Evolutionary conservation across 1,140 invertebrate genomes (phyloP).

Genomic region (Zaprionus camerounensis): DNA sequence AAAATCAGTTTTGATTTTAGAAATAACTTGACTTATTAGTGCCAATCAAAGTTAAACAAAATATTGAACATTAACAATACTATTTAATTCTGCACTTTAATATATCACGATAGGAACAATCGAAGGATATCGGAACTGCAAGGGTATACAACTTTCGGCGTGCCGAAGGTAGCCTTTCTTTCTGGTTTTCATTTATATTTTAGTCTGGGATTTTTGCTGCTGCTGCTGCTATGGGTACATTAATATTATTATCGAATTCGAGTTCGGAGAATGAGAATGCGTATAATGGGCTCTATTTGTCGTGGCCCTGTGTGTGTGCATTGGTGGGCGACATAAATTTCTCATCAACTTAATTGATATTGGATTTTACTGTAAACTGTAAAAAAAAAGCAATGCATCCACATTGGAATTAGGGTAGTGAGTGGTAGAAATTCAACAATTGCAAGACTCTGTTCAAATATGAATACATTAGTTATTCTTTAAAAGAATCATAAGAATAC

Average conservation of each 20-base stretch:
- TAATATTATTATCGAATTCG: conserved; percentile 29
- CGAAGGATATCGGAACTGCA: no score
- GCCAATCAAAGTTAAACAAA: no score
- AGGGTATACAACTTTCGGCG: no score
- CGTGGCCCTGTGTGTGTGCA: neutral
- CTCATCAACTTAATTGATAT: conserved; percentile 67
- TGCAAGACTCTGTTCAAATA: neutral
- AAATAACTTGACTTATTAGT: no score
- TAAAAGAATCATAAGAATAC: neutral
- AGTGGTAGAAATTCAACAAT: neutral
- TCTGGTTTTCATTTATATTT: conserved; percentile 37
- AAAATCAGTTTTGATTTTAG: no score
- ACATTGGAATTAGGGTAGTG: neutral
- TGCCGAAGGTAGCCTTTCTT: no score
- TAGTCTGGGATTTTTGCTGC: conserved; percentile 14
- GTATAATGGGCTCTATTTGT: neutral
- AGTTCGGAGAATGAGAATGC: neutral
- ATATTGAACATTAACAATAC: no score
- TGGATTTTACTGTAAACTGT: neutral
- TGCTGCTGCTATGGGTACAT: conserved; percentile 6
- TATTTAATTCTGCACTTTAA: no score
- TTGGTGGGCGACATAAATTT: conserved; percentile 20
- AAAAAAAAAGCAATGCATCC: neutral
- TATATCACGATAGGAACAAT: no score
- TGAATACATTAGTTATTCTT: neutral